A percentile compares a stretch with the other conserved stretches of the same genome.
phyloP scores from a whole-genome alignment of 2,113 vertebrate species.

The Elaphurus davidianus region DNA sequence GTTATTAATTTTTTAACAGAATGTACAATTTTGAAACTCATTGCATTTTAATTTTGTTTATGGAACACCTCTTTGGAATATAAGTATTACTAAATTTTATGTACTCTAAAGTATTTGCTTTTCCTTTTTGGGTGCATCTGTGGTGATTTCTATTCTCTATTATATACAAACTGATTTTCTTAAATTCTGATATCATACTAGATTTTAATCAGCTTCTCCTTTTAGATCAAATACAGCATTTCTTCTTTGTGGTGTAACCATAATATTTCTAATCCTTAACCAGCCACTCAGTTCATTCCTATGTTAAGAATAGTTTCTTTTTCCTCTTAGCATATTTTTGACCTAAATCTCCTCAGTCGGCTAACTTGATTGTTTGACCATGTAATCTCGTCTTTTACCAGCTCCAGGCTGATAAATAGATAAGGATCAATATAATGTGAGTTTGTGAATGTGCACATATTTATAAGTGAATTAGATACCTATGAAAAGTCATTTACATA shows the following conservation, averaged over 20 bases:
- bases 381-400: not conserved
- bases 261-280: not conserved
- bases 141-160: not conserved
- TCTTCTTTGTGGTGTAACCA: not conserved
- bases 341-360: not conserved
- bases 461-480: not conserved
- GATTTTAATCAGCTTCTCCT: not conserved
- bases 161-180: not conserved
- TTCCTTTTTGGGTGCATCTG: not conserved
- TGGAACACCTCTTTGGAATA: not conserved
- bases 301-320: not conserved
- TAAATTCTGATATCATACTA: not conserved
- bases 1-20: not conserved
- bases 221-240: not conserved
- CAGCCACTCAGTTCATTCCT: not conserved
- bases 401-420: not conserved
- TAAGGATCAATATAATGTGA: not conserved
- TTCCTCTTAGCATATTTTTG: not conserved
- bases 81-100: not conserved
- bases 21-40: not conserved
- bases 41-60: conserved; percentile 6
- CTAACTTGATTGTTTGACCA: not conserved
- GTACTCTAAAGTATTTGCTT: not conserved
- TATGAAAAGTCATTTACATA: not conserved
- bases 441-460: not conserved